Evolutionary conservation across 2,113 vertebrate species (phyloP), one percentile per base, ranked within the genome.

Genomic region (Sinocyclocheilus grahami): DNA sequence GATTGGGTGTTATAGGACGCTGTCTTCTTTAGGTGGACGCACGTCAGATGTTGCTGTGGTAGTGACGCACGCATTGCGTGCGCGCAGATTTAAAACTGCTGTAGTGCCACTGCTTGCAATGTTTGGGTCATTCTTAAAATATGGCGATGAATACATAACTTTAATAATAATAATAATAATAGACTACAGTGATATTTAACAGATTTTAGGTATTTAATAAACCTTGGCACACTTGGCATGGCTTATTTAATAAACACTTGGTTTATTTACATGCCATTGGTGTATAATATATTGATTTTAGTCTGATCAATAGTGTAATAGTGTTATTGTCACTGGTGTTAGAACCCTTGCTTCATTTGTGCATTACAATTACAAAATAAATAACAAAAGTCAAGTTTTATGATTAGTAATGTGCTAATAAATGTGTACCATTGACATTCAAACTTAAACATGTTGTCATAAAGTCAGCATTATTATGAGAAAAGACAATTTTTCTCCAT

Each of bases 11-110:
- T 37, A 22, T 79, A 53, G 12, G 51, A 58, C 18, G 48, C 48
- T 18, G 62, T 82, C 14, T 60, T 84, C 55, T 18, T 20, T 27
- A 78, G 22, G 37, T 14, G 4, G 27, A 33, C 63, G 24, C 76
- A 81, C 85, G 88, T 89, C 88, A 87, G 20, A 82, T 42, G 88
- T 89, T 86, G 30, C 85, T 83, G 78, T 85, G 87, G 80, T 78
- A 58, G 78, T 86, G 78, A 88, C 85, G 84, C 87, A 77, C 58
- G 18, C 67, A 10, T 12, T 63, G 71, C 78, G 67, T 82, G 20
- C 48, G 13, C 14, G 65, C 62, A 63, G 60, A 0, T 80, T 82
- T 27, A 27, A 82, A 67, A 67, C 14, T 24, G 42, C 63, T 71
- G 4, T 63, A 22, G 72, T 46, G n/a, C 5, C 9, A 30, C 58